Evolutionary conservation across 1,140 invertebrate species (phyloP), one percentile per base, ranked within the genome.

Genomic region (Dreissena rostriformis): DNA sequence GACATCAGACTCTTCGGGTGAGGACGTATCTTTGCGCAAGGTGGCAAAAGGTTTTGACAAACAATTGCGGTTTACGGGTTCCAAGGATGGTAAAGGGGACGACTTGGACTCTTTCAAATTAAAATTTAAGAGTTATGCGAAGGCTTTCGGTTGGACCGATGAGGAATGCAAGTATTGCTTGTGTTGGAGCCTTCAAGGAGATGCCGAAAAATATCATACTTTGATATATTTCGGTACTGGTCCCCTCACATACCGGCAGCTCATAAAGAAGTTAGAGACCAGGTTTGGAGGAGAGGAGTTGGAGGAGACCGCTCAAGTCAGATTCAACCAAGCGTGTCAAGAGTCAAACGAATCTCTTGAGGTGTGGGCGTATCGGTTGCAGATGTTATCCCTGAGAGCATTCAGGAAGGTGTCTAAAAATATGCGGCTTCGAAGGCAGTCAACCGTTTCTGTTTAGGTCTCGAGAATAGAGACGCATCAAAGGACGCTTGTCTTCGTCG

Each of bases 291-390:
- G 66, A 7, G 28, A 71, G 14, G 74, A 85, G 22, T 26, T 87
- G 17, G 55, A 74, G 5, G 86, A 84, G 63, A 87, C 86, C 12
- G 66, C 61, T 4, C 70, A 71, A 26, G 79, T 68, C 29, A 28
- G 82, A 63, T 85, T 85, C 72, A 74, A 81, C 12, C 66, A 70
- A 52, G 77, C 86, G 12, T 12, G 22, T n/a, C 86, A 87, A 68
- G 17, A 24, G 4, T 73, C 67, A 39, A 73, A 61, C 6, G 86
- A 85, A 24, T 22, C 79, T 29, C 52, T 85, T 10, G 72, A 85
- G 29, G 86, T 74, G 12, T 85, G 83, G 78, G 76, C 82, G 22
- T 77, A 85, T 29, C 24, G 81, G 15, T 55, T 86, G 5, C 52
- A 81, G 19, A 74, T 19, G 11, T 14, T 84, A 19, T 81, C 82